Percentiles rank a stretch among this genome's conserved stretches.
phyloP scores from a whole-genome alignment of 2,888 invertebrate species.

The Cephus nigrinus region DNA sequence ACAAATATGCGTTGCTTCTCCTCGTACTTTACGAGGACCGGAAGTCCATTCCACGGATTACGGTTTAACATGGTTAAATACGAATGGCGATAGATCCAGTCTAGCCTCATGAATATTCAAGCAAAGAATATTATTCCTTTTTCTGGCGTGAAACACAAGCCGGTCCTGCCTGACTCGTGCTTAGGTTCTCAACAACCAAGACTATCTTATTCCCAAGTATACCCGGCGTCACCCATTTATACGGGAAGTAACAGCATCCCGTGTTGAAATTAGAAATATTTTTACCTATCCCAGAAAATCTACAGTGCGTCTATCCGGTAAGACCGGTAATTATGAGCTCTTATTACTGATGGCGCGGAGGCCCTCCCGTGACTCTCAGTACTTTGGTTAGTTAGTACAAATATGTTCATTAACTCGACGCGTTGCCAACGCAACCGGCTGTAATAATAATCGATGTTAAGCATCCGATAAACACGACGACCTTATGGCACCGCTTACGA shows the following conservation, averaged over 20 bases:
- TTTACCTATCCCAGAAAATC: not conserved
- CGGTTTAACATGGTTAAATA: not conserved
- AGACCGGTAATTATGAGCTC: not conserved
- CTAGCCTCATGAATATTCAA: not conserved
- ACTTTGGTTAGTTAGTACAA: not conserved
- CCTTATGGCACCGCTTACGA: constrained; percentile 15
- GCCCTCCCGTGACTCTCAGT: not conserved
- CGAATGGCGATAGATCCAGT: constrained; percentile 2
- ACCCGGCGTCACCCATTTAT: not conserved
- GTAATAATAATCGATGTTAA: constrained; percentile 35
- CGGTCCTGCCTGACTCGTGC: not conserved
- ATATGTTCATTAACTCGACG: constrained; percentile 43
- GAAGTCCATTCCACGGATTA: not conserved
- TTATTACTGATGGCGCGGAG: not conserved
- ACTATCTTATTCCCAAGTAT: not conserved
- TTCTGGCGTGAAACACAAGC: not conserved
- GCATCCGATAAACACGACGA: constrained; percentile 32
- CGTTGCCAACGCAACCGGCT: constrained; percentile 11
- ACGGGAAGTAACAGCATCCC: not conserved
- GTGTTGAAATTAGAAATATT: not conserved
- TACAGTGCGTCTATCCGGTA: not conserved
- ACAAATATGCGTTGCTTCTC: not conserved
- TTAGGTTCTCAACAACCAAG: not conserved
- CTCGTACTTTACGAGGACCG: not conserved
- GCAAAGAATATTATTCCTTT: not conserved